phyloP scores from a whole-genome alignment of 2,113 vertebrate species.

The Platysteira castanea region DNA sequence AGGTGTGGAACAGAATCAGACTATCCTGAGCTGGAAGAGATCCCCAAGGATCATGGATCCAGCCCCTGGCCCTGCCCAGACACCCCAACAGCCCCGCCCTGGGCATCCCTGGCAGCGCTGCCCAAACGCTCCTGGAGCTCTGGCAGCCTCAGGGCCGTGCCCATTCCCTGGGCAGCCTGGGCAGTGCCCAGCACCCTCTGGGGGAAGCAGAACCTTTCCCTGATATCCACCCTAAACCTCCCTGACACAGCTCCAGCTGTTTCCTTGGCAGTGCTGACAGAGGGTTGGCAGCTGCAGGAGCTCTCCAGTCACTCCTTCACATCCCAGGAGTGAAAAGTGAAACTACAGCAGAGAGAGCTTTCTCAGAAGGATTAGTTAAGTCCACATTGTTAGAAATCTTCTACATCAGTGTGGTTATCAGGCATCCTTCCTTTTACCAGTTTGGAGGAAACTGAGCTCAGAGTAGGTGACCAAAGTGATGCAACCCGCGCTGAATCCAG shows the following conservation, averaged over 20 bases:
- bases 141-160: neutral
- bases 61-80: neutral
- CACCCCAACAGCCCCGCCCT: neutral
- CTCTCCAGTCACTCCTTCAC: neutral
- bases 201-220: neutral
- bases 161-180: neutral
- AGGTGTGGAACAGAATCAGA: neutral
- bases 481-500: neutral
- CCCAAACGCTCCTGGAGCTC: accelerated
- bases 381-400: neutral
- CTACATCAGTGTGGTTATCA: neutral
- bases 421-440: neutral
- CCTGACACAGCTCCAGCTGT: accelerated
- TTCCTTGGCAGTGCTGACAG: neutral
- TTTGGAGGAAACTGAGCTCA: neutral
- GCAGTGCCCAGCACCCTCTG: neutral
- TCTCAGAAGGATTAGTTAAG: neutral
- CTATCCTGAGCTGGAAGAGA: neutral
- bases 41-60: neutral
- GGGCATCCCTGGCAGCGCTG: accelerated
- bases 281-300: neutral
- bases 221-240: accelerated
- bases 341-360: neutral
- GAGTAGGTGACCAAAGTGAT: neutral
- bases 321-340: neutral